These are phyloP conservation scores for Borostomias antarcticus DNA, from an alignment of 2,797 vertebrate genomes.

Conservation along the genomic window DNA sequence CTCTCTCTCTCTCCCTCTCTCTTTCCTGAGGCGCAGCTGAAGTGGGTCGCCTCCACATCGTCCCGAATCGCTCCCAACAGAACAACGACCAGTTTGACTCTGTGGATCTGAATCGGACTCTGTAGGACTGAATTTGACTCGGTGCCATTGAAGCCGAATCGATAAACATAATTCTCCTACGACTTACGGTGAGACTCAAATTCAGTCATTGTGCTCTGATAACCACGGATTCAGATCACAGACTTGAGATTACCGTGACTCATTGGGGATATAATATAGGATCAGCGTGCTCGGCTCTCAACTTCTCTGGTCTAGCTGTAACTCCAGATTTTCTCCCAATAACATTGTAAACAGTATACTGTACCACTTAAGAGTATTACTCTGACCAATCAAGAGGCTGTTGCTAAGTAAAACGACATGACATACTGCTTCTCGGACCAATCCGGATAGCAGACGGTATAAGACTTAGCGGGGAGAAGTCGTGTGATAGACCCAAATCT, in stretches of 20 bases:
- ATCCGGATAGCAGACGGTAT: too few species aligned
- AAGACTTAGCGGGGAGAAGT: too few species aligned
- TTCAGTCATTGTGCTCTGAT: constrained; percentile 13
- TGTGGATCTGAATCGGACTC: neutral
- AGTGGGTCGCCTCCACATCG: constrained; percentile 61
- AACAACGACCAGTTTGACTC: constrained; percentile 33
- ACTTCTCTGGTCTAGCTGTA: neutral
- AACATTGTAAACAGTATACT: neutral
- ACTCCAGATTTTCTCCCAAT: neutral
- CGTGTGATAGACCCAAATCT: too few species aligned
- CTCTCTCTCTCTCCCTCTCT: constrained; percentile 5
- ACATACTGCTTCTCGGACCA: too few species aligned
- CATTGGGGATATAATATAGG: neutral
- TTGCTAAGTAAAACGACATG: too few species aligned
- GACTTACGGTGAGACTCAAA: constrained; percentile 15
- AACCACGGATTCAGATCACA: neutral
- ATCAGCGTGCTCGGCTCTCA: neutral
- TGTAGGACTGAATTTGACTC: constrained; percentile 20
- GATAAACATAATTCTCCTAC: constrained; percentile 30
- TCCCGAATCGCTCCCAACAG: constrained; percentile 39
- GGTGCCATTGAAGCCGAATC: constrained; percentile 37
- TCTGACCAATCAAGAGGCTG: too few species aligned
- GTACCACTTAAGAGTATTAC: too few species aligned
- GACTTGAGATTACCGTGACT: neutral
- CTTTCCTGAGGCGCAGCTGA: constrained; percentile 53